phyloP scores from a whole-genome alignment of 2,797 vertebrate species.

The Cichlasoma orientale region DNA sequence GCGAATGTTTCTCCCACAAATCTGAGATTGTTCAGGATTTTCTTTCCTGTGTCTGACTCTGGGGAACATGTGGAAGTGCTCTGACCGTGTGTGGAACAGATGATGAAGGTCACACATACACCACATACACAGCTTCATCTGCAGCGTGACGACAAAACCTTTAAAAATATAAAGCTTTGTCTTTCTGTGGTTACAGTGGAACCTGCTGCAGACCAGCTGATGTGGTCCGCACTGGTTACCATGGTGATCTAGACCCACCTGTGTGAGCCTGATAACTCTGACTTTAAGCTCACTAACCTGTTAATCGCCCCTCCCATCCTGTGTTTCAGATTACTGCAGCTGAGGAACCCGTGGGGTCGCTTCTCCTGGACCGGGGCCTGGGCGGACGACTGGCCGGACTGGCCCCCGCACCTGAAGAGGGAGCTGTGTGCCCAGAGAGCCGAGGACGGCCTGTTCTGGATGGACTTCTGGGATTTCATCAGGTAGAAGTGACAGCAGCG shows the following conservation, averaged over 20 bases:
- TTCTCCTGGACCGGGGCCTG: constrained; percentile 95
- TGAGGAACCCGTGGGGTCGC: constrained; percentile 94
- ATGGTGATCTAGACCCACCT: neutral
- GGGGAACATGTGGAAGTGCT: rapidly evolving
- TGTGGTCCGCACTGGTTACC: neutral
- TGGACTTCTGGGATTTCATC: constrained; percentile 94
- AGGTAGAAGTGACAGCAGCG: constrained; percentile 73
- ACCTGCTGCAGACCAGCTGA: neutral
- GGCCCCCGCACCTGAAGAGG: constrained; percentile 81
- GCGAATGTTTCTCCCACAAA: neutral
- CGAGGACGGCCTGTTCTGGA: constrained; percentile 91
- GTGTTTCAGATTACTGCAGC: constrained; percentile 83
- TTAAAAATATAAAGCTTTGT: too few relatives aligned
- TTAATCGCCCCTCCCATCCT: neutral
- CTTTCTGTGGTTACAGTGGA: too few relatives aligned
- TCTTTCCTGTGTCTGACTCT: neutral
- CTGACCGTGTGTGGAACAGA: neutral
- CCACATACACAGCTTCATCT: neutral
- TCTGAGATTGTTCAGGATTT: neutral
- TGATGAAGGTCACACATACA: rapidly evolving
- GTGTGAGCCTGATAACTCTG: neutral
- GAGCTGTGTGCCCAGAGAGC: constrained; percentile 81
- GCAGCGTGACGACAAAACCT: too few relatives aligned
- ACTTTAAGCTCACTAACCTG: neutral
- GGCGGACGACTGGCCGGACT: constrained; percentile 89